phyloP scores from a whole-genome alignment of 2,888 invertebrate genomes.

The Phytoseiulus persimilis region DNA sequence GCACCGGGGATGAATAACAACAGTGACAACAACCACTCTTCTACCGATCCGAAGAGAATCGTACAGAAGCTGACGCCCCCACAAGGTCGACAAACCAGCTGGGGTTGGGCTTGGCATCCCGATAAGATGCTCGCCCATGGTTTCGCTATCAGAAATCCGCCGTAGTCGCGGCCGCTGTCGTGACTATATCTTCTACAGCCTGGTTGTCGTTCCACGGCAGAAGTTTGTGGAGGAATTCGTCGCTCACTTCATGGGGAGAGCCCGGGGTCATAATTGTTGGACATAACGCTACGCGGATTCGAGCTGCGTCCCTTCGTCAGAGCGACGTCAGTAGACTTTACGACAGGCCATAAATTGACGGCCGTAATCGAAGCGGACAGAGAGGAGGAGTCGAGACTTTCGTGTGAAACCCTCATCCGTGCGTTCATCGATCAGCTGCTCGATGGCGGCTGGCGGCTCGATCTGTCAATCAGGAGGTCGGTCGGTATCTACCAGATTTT shows the following conservation, averaged over 20 bases:
- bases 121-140: background rate
- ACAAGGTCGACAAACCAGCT: background rate
- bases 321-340: background rate
- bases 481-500: no score
- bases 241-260: background rate
- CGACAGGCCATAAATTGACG: background rate
- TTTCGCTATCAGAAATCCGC: background rate
- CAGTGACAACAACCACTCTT: background rate
- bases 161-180: background rate
- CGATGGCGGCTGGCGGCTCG: background rate
- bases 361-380: background rate
- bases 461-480: background rate
- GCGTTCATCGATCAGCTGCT: background rate
- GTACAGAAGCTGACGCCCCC: background rate
- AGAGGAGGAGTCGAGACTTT: no score
- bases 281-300: background rate
- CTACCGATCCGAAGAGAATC: background rate
- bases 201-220: background rate
- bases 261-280: background rate
- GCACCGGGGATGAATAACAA: background rate
- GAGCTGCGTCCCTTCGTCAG: background rate
- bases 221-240: background rate
- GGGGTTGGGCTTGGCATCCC: background rate
- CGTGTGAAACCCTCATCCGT: no score
- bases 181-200: background rate